phyloP scores from a whole-genome alignment of 2,888 invertebrate species.

The Chrysopilus asiliformis region DNA sequence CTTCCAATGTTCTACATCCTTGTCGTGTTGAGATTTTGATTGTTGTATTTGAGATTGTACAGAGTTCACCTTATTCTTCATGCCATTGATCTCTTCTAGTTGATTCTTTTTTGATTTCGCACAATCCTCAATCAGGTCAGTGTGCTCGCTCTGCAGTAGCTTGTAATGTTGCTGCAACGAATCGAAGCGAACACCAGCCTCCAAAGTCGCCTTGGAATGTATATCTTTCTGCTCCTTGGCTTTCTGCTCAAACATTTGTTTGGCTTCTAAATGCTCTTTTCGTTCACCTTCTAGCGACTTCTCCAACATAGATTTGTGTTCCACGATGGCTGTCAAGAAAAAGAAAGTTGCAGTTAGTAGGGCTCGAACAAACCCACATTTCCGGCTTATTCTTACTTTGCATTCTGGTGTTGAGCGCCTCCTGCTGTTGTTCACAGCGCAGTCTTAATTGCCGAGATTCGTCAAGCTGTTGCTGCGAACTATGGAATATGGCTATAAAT shows the following conservation, averaged over 20 bases:
- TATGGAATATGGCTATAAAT: conserved; percentile 45
- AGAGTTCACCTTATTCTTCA: conserved; percentile 38
- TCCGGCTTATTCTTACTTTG: conserved; percentile 37
- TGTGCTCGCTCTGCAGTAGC: conserved; percentile 39
- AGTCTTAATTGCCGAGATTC: conserved; percentile 40
- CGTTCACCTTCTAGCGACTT: conserved; percentile 44
- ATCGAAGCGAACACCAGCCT: conserved; percentile 40
- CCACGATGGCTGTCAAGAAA: conserved; percentile 39
- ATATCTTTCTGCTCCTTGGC: conserved; percentile 38
- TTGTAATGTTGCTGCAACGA: conserved; percentile 43
- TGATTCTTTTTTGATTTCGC: conserved; percentile 37
- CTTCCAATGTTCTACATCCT: conserved; percentile 34
- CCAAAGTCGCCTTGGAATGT: conserved; percentile 38
- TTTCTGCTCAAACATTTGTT: conserved; percentile 38
- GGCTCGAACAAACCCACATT: not conserved
- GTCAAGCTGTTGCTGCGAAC: conserved; percentile 43
- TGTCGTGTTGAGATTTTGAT: conserved; percentile 27
- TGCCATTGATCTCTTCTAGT: conserved; percentile 36
- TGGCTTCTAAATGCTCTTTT: conserved; percentile 39
- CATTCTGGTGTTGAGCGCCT: conserved; percentile 43
- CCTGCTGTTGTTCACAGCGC: conserved; percentile 44
- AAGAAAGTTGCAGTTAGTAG: conserved; percentile 5
- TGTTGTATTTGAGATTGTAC: conserved; percentile 38
- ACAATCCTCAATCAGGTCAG: conserved; percentile 39
- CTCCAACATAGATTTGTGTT: conserved; percentile 44